Base-by-base conservation (phyloP, 2,113 vertebrate genomes). In the Serilophus lunatus region DNA sequence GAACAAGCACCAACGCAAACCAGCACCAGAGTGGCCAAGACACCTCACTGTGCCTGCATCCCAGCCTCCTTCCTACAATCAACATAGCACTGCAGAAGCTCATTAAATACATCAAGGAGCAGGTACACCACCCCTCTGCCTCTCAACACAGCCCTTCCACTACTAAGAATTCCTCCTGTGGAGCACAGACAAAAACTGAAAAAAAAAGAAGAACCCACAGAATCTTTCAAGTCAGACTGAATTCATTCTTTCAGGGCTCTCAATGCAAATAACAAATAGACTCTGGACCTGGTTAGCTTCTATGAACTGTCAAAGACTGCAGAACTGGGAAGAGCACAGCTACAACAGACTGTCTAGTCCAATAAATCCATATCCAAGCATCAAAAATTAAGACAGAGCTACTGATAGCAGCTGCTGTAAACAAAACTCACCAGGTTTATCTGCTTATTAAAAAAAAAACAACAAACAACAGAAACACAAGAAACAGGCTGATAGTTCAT, bases 281-380 rank as follows among this genome's bases (percentile, higher is more conserved):
- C 40, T 70, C 56, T 57, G 50, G 49, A 92, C 51, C 40, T 25
- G 31, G 35, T 69, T 79, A 91, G 69, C n/a, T 88, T 91, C 92
- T 86, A 15, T 20, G 36, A 92, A 86, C 64, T 78, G 56, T 77
- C 75, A 83, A 51, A 74, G 60, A 70, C 1, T 74, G 57, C 42
- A 83, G 40, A 89, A 47, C 31, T 81, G 64, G 42, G 64, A 95
- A 91, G 38, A 80, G 60, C 54, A 65, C n/a, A 63, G 70, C 78
- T 86, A 82, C 84, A 95, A 82, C 5, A 4, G 29, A 35, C 28
- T 78, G 61, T 71, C 90, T 88, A 86, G 65, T 78, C 86, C 57
- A 93, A 88, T 90, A 97, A 96, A 96, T 90, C 85, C 51, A 94
- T 84, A 86, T 12, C 10, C 33, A 45, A 81, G 53, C 53, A 79